Conservation (phyloP, 2,888 invertebrate genomes). For the Campaea margaritaria region DNA sequence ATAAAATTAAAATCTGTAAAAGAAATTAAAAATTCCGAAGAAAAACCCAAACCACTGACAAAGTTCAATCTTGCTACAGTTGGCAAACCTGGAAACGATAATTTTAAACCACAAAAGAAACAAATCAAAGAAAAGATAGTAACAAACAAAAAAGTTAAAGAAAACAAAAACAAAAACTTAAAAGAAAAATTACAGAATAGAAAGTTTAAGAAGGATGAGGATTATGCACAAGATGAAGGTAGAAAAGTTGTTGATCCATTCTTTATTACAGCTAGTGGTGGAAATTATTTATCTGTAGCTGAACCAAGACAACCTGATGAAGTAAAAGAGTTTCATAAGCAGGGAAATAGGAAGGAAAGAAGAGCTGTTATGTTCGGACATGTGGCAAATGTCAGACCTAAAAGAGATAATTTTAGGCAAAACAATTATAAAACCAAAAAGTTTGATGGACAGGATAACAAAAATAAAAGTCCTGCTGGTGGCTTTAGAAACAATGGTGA, state of each 20-base stretch:
- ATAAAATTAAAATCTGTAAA: slow-evolving; percentile 26
- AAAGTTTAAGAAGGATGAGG: slow-evolving; percentile 64
- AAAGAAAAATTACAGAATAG: slow-evolving; percentile 69
- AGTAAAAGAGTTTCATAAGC: slow-evolving; percentile 71
- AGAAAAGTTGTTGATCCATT: slow-evolving; percentile 77
- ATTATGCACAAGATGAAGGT: slow-evolving; percentile 45
- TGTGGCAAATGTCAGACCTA: slow-evolving; percentile 65
- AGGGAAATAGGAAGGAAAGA: slow-evolving; percentile 75
- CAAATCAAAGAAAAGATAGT: slow-evolving; percentile 36
- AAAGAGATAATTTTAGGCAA: slow-evolving; percentile 51
- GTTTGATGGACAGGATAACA: slow-evolving; percentile 40
- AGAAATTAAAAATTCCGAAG: slow-evolving; percentile 14
- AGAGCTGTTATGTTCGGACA: slow-evolving; percentile 80
- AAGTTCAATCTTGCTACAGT: background rate
- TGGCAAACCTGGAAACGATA: slow-evolving; percentile 20
- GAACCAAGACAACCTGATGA: slow-evolving; percentile 78
- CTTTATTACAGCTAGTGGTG: slow-evolving; percentile 76
- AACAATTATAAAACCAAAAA: slow-evolving; percentile 47
- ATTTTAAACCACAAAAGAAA: slow-evolving; percentile 10
- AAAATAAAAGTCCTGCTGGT: slow-evolving; percentile 32
- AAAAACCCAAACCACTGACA: slow-evolving; percentile 14
- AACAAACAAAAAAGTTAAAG: slow-evolving; percentile 60
- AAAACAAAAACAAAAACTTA: slow-evolving; percentile 71
- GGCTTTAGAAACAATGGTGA: slow-evolving; percentile 28
- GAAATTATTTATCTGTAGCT: slow-evolving; percentile 75